Conservation (phyloP, 2,113 vertebrate species). For the Micronycteris hirsuta region DNA sequence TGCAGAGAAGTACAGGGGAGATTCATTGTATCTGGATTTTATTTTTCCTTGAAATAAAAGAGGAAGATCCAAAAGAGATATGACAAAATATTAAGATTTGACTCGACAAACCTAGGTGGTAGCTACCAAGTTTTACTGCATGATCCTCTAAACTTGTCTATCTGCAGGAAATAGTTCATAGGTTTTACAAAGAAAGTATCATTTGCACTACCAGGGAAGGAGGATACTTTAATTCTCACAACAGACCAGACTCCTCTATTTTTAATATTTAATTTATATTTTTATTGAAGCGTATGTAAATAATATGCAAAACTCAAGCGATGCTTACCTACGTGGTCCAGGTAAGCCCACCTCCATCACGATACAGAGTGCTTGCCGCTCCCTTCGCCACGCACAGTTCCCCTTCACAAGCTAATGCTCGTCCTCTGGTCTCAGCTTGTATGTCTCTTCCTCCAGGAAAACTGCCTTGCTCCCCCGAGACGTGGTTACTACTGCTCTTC, state of each 20-base stretch:
- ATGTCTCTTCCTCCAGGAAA: background rate
- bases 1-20: background rate
- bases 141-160: background rate
- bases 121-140: background rate
- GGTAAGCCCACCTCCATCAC: background rate
- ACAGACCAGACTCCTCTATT: background rate
- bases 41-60: background rate
- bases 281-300: background rate
- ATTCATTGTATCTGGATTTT: background rate
- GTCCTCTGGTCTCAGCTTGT: background rate
- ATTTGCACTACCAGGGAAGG: background rate
- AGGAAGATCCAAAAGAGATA: background rate
- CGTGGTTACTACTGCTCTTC: background rate
- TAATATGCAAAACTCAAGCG: background rate
- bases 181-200: background rate
- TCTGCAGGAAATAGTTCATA: background rate
- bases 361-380: background rate
- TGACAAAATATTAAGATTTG: background rate
- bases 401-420: background rate
- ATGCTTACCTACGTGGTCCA: background rate
- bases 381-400: background rate
- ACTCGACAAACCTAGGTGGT: background rate
- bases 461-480: background rate
- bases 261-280: background rate
- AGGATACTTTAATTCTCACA: background rate